Base-by-base conservation (phyloP, 2,797 vertebrate genomes). In the Sphaeramia orbicularis region DNA sequence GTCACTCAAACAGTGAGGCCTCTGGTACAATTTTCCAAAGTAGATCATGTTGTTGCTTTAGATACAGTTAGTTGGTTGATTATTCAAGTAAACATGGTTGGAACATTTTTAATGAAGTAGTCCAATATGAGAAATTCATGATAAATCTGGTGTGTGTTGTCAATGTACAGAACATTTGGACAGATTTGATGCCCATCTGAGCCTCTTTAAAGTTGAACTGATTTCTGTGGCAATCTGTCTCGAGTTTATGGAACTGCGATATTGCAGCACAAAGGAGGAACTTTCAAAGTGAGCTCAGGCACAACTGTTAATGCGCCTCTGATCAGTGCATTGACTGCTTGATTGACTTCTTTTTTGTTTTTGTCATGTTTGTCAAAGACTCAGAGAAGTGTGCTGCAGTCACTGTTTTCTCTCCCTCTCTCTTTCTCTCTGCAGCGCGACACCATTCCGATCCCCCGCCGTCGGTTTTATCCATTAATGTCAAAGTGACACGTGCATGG, bases 41-140 rank as follows among this genome's bases (percentile, higher is more conserved):
- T 92, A 91, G 92, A 93, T 90, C 90, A 90, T 88, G 89, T 87
- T 90, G 89, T 89, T 89, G 87, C 89, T 89, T 92, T 90, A 85
- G 85, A 89, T 91, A 88, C 87, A 88, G 78, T 88, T 85, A 88
- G 84, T 81, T 75, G 87, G 73, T 84, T 91, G 87, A 90, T 91
- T 91, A 91, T 91, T 92, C 86, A 87, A 88, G 87, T 90, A 86
- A 91, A 91, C 90, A 90, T 44, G 79, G 74, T 74, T 78, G 81
- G 85, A 87, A 84, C 86, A 84, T 88, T 88, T 90, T 90, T 91
- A 89, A 92, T 89, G 88, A 89, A 90, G 82, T 78, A 79, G 81
- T 89, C 87, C 83, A 79, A 80, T 81, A 86, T 81, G 81, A 88
- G 87, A 84, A 87, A 90, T 81, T 85, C 84, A 81, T 83, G 87